Conservation (phyloP, 2,113 vertebrate species). For the Boleophthalmus pectinirostris region DNA sequence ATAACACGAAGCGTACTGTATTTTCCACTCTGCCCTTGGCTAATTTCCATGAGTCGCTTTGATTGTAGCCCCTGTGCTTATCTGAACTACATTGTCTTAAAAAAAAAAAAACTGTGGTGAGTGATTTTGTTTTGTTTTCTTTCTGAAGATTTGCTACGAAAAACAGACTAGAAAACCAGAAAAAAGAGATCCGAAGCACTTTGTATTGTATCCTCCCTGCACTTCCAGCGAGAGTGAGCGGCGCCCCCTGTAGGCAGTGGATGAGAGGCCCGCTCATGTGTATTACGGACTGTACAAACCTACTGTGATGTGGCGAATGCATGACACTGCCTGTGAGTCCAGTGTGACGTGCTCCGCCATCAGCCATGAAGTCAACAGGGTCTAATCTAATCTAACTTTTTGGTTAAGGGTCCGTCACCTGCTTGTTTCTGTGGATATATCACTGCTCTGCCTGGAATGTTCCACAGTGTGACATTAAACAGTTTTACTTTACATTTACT, state of each 20-base stretch:
- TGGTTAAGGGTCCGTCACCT: too few relatives aligned
- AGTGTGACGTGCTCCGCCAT: constrained; percentile 7
- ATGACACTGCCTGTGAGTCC: constrained; percentile 42
- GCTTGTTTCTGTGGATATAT: too few relatives aligned
- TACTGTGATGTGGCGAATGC: constrained; percentile 46
- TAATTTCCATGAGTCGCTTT: constrained; percentile 77
- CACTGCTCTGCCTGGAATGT: too few relatives aligned
- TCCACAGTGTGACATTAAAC: too few relatives aligned
- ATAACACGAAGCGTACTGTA: constrained; percentile 75
- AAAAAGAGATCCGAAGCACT: constrained; percentile 59
- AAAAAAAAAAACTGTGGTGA: constrained; percentile 50
- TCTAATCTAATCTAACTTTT: not conserved
- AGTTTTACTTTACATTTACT: too few relatives aligned
- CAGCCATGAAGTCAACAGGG: not conserved
- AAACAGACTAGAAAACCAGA: not conserved
- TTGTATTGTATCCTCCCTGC: constrained; percentile 69
- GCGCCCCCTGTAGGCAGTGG: constrained; percentile 27
- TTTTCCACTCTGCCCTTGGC: constrained; percentile 80
- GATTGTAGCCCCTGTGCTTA: constrained; percentile 67
- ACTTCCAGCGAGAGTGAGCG: constrained; percentile 58
- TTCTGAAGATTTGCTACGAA: not conserved
- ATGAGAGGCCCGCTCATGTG: constrained; percentile 20
- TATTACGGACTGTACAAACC: constrained; percentile 40
- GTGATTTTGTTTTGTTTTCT: not conserved
- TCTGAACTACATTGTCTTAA: constrained; percentile 63